Base-by-base conservation (phyloP, 1,140 invertebrate species). In the Leptopilina clavipes region DNA sequence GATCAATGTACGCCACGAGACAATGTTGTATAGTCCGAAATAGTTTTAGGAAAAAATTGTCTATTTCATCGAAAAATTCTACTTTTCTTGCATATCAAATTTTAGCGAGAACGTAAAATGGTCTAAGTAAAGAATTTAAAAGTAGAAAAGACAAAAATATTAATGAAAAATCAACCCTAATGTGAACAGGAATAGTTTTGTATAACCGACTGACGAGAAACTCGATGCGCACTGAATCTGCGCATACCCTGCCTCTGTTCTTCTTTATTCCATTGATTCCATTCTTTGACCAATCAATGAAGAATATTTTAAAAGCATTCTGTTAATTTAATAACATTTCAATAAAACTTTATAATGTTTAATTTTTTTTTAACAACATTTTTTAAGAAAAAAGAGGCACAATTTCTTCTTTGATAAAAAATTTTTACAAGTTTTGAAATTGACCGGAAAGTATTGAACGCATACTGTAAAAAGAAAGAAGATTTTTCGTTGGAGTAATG, bases 1-100 rank as follows among this genome's bases (percentile, higher is more conserved):
- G 56, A 65, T 65, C 59, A 65, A 65, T 65, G 59, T 65, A 65
- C 59, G 59, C 59, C 59, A 65, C 59, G 59, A 65, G 59, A 65
- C 59, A 14, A 31, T 31, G 25, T 37, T 65, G 3, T 14, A 65
- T 65, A 65, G 59, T 65, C 59, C 59, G 59, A 65, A 65, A 65
- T 65, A 65, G 31, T 65, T 65, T 11, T 22, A 12, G 48, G 25
- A 65, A 31, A 65, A 37, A 31, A 65, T 65, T 19, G 25, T 9
- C 59, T 31, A 31, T 31, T 65, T n/a, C n/a, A 5, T 65, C 59
- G 25, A 65, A 2, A 25, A 31, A 31, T 65, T 25, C 59, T 65
- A 65, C 59, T 65, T 22, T 8, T 31, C 25, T 65, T 65, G 59
- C 59, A 65, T 65, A 31, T 65, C 7, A 7, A 65, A n/a, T 65